Base-by-base conservation (phyloP, 2,888 invertebrate species). In the Horisme vitalbata region DNA sequence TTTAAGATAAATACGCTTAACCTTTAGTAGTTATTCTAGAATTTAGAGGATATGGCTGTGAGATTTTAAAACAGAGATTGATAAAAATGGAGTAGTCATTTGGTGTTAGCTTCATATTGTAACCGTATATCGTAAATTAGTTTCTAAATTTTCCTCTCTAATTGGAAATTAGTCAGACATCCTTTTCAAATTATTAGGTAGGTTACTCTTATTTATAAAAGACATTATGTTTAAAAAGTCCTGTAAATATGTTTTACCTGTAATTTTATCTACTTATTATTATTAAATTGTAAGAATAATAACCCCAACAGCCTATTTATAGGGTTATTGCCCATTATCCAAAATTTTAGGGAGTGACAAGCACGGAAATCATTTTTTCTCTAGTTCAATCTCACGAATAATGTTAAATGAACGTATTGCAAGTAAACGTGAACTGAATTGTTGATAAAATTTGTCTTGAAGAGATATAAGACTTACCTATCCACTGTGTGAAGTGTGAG, bases 401-500 rank as follows among this genome's bases (percentile, higher is more conserved):
- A 35, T 28, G 33, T 49, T 45, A 35, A 45, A 43, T 34, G 31
- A 15, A 15, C 10, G 30, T 38, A 49, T 45, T 24, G 45, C 37
- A 37, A 45, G 45, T 39, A 39, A 45, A 45, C 28, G 55, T 61
- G 63, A 68, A 66, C 67, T 66, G 65, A 65, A 58, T 56, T 53
- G 62, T 55, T 68, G 49, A 47, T 52, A 47, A 50, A 39, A 37
- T 50, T 62, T 61, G 43, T 56, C 65, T 63, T 73, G 70, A 85
- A 84, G 84, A 84, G 83, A 79, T 76, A 83, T 75, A 88, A 88
- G 88, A 88, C 88, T 88, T 83, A 87, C 87, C 85, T 83, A 82
- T 76, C 75, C 78, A 79, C 68, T 74, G 73, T 76, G 75, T 75
- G 69, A 76, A 70, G 68, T 67, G 73, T 71, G 73, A 64, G 72